Evolutionary conservation across 2,888 invertebrate species (phyloP), one percentile per base, ranked within the genome.

Genomic region (Apodemia hepburni): DNA sequence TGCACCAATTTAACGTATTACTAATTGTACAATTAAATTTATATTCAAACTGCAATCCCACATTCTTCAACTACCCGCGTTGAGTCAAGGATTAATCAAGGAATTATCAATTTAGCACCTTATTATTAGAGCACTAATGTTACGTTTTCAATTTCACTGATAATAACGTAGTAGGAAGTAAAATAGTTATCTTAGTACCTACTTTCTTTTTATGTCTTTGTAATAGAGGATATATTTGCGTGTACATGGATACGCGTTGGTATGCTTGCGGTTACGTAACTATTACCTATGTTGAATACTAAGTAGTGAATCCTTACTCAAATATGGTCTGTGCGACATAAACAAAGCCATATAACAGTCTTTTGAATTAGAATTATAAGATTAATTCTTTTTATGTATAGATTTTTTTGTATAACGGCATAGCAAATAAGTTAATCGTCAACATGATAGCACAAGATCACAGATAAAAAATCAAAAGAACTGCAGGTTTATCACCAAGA

Each of bases 11-110:
- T n/a, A 22, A 27, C 29, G 29, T 27, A 2, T 9, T 33, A 54
- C 54, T 54, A n/a, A 57, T 8, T 27, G 57, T 57, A 57, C 57
- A 57, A 61, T 61, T 61, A 18, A 63, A 69, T 71, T 70, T 63
- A 66, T 70, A 71, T 70, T 70, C 70, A 68, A 63, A 59, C 62
- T 63, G 66, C 69, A 64, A 69, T 64, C 66, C 58, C 67, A 67
- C 71, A 71, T 72, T 72, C 71, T 68, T 69, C 61, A 63, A 65
- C 68, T 63, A 64, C 61, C 61, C 64, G 60, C 38, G 54, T 63
- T 62, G 70, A 72, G 65, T 71, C 70, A 72, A 61, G 58, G 51
- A 58, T 63, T 60, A 57, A 35, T 49, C 47, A 59, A 57, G 17
- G 5, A 17, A 8, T 15, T 15, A 6, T 18, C 22, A 22, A 12